phyloP scores from a whole-genome alignment of 2,113 vertebrate genomes.

The Nesogale talazaci region DNA sequence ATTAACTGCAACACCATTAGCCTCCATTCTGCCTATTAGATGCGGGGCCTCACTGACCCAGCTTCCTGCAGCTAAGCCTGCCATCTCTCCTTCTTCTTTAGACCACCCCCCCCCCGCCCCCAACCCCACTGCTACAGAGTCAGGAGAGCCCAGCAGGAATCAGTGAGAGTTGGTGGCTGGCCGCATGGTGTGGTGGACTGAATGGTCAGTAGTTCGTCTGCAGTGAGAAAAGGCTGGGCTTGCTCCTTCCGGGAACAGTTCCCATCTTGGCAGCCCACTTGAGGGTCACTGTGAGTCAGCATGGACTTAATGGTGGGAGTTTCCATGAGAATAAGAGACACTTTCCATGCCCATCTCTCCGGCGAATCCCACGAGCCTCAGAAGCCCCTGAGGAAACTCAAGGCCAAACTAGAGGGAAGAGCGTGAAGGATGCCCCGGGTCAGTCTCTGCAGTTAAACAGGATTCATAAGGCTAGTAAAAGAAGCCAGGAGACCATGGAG shows the following conservation, averaged over 20 bases:
- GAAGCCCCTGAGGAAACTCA: neutral
- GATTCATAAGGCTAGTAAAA: neutral
- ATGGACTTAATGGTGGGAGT: too few species aligned
- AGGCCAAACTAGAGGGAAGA: neutral
- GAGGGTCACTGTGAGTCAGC: too few species aligned
- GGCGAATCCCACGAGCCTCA: neutral
- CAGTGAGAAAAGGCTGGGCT: too few species aligned
- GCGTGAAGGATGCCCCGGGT: too few species aligned
- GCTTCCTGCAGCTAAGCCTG: neutral
- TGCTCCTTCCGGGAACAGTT: too few species aligned
- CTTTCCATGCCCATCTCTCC: neutral
- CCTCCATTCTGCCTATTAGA: neutral
- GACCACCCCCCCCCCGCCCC: neutral
- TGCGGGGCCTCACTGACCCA: neutral
- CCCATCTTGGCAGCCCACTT: too few species aligned
- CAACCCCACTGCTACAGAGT: too few species aligned
- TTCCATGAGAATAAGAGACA: constrained; percentile 4
- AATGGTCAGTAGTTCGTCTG: too few species aligned
- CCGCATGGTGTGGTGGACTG: too few species aligned
- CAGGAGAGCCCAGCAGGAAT: neutral
- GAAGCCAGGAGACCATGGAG: neutral
- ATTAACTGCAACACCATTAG: neutral
- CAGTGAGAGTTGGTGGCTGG: neutral
- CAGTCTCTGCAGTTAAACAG: neutral
- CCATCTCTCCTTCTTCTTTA: neutral